Evolutionary conservation across 2,797 vertebrate species (phyloP).

Genomic region (Sphenopsis melanotis): DNA sequence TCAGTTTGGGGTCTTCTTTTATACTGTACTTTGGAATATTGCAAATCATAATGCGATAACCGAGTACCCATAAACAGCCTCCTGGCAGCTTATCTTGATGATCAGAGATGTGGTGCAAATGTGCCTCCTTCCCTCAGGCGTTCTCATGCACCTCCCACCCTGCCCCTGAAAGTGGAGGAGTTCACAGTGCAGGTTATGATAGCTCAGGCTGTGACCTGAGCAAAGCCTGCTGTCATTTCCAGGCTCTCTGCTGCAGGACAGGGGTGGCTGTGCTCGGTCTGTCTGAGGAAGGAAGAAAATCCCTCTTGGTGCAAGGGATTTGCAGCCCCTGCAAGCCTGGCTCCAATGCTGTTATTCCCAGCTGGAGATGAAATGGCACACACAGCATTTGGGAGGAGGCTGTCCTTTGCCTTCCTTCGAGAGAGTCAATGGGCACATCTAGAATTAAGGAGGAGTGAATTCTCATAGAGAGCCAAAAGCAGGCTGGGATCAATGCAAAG

Average conservation of each 20-base stretch:
- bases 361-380: neutral
- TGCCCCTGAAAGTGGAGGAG: neutral
- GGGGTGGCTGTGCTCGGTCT: neutral
- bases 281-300: neutral
- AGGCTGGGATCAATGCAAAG: neutral
- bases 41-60: neutral
- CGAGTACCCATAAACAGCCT: neutral
- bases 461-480: neutral
- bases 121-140: neutral
- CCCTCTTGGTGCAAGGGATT: neutral
- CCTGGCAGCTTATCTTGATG: neutral
- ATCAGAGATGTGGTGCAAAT: neutral
- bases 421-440: neutral
- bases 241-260: neutral
- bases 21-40: neutral
- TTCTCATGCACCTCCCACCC: neutral
- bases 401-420: neutral
- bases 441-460: neutral
- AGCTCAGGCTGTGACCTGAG: neutral
- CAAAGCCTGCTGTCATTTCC: neutral
- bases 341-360: neutral
- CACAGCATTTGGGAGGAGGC: rapidly evolving
- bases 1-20: neutral
- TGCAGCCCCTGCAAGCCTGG: neutral
- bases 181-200: rapidly evolving